Conservation (phyloP, 2,888 invertebrate genomes). For the Drosophila prolongata region DNA sequence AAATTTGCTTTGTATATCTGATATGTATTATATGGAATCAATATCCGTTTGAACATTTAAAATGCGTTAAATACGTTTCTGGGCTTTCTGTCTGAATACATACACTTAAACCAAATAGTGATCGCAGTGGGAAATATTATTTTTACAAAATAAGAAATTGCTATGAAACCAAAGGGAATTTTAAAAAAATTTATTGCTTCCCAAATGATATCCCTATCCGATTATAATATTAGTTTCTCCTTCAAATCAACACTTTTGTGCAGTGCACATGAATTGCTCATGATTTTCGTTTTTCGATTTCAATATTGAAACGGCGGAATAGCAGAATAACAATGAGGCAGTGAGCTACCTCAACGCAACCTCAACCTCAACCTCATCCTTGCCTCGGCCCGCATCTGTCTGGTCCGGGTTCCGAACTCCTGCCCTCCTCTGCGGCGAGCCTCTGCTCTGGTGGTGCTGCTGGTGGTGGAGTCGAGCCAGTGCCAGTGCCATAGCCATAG, state of each 20-base stretch:
- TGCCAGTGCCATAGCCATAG: constrained; percentile 11
- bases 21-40: too few species aligned
- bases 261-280: constrained; percentile 56
- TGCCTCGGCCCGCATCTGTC: constrained; percentile 45
- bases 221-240: too few species aligned
- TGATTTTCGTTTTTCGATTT: constrained; percentile 74
- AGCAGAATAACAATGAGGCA: constrained; percentile 23
- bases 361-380: constrained; percentile 18
- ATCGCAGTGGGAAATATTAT: too few species aligned
- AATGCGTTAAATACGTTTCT: too few species aligned
- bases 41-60: too few species aligned
- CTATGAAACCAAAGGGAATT: too few species aligned
- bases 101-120: too few species aligned
- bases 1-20: too few species aligned
- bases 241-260: background rate
- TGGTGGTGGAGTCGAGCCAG: constrained; percentile 56
- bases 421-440: constrained; percentile 11
- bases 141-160: too few species aligned
- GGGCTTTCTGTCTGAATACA: too few species aligned
- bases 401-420: constrained; percentile 21
- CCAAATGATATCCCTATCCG: too few species aligned
- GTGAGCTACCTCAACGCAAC: constrained; percentile 28
- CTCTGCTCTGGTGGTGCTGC: constrained; percentile 12
- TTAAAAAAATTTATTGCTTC: too few species aligned
- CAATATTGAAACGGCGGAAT: constrained; percentile 45